These are phyloP conservation scores for Phymorhynchus buccinoides DNA, from an alignment of 1,140 invertebrate genomes.

Conservation along the genomic window DNA sequence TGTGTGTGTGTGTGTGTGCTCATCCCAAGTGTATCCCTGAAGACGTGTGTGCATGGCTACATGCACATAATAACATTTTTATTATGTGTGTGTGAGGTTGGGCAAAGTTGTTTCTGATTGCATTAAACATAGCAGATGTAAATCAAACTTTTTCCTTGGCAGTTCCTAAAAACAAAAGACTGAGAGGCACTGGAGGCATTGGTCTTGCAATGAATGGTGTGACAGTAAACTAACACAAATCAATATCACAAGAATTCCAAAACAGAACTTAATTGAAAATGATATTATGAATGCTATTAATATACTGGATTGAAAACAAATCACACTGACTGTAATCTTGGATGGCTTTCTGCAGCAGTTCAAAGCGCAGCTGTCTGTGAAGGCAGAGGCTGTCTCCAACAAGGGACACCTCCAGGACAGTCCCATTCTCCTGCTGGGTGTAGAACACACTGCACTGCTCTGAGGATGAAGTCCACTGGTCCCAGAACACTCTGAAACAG, in stretches of 20 bases:
- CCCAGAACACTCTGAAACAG: slow-evolving; percentile 33
- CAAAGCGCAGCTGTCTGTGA: slow-evolving; percentile 17
- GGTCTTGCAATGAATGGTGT: too few relatives aligned
- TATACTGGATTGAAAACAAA: too few relatives aligned
- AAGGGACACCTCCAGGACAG: neutral
- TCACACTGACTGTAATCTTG: slow-evolving; percentile 20
- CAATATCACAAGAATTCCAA: neutral
- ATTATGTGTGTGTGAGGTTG: neutral
- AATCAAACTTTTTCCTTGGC: neutral
- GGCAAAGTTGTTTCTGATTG: neutral
- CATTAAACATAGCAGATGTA: neutral
- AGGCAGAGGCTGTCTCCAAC: neutral
- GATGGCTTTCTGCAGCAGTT: slow-evolving; percentile 26
- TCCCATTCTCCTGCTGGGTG: slow-evolving; percentile 9
- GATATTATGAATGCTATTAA: too few relatives aligned
- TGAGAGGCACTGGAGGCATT: too few relatives aligned
- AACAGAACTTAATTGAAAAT: too few relatives aligned
- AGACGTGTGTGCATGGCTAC: neutral
- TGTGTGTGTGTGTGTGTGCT: neutral
- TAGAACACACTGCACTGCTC: neutral
- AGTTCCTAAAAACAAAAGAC: neutral
- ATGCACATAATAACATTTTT: neutral
- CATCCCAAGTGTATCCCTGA: neutral
- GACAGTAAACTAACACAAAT: neutral
- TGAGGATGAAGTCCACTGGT: neutral